A percentile compares a stretch with the other conserved stretches of the same genome.
Evolutionary conservation across 1,140 invertebrate species (phyloP).

Genomic region (Polypedilum pembai): DNA sequence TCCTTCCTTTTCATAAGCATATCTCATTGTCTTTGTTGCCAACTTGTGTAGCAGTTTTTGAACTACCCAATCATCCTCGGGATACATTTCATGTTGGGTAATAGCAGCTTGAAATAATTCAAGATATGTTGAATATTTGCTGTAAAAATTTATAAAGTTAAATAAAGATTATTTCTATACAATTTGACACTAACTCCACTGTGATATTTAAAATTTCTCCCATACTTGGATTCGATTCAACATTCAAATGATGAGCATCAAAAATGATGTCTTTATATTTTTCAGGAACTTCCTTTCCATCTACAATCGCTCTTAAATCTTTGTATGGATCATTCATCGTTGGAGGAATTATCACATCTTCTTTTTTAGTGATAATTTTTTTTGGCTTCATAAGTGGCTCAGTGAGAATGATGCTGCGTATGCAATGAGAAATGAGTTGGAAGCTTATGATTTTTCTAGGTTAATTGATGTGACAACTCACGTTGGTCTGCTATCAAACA

Average conservation of each 20-base stretch:
- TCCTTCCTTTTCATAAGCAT: slow-evolving; percentile 90
- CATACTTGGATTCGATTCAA: neutral
- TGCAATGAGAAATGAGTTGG: neutral
- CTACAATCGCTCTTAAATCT: neutral
- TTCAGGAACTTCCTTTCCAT: neutral
- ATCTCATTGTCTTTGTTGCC: slow-evolving; percentile 62
- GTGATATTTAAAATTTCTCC: neutral
- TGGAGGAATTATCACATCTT: neutral
- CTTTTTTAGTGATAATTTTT: neutral
- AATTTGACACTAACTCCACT: neutral
- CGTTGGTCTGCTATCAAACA: neutral
- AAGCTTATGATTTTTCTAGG: neutral
- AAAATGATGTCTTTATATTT: neutral
- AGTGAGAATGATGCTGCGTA: neutral
- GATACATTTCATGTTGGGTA: slow-evolving; percentile 78
- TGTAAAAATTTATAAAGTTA: slow-evolving; percentile 47
- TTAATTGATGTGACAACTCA: neutral
- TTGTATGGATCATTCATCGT: neutral
- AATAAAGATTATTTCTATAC: neutral
- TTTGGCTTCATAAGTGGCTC: neutral
- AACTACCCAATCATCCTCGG: slow-evolving; percentile 62
- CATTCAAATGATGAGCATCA: neutral
- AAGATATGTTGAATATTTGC: slow-evolving; percentile 63
- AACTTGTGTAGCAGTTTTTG: slow-evolving; percentile 66
- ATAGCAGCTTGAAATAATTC: slow-evolving; percentile 84